Base-by-base conservation (phyloP, 2,888 invertebrate genomes). In the Loripinus fragilis region DNA sequence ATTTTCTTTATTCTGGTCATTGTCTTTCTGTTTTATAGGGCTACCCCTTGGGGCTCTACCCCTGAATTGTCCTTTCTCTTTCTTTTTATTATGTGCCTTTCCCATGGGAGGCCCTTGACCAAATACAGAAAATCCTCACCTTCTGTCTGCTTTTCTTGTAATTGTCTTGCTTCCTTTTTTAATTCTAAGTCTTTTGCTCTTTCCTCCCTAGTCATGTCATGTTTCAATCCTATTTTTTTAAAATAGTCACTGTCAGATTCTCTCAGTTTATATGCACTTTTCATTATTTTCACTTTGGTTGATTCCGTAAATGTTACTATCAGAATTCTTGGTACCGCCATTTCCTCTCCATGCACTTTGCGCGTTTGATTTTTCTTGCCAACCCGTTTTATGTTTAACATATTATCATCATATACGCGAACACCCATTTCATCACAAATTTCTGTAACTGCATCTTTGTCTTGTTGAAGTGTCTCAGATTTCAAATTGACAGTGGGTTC, bases 81-180 rank as follows among this genome's bases (percentile, higher is more conserved):
- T 25, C 28, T 55, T 50, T 50, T 50, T 50, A 50, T 50, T 12
- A 50, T 50, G 15, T n/a, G 50, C 50, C 50, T 50, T 50, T 50
- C 50, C n/a, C n/a, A n/a, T n/a, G n/a, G n/a, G n/a, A n/a, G n/a
- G n/a, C n/a, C n/a, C n/a, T n/a, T n/a, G n/a, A 50, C 50, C 50
- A 50, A n/a, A n/a, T n/a, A 50, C 50, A 50, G 50, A 50, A 50
- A 50, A 50, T 50, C 50, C 20, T 50, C 50, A 15, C 50, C 50
- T 50, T 50, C 50, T 23, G 20, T 23, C 23, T 50, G 50, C 10
- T 50, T 50, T 50, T 50, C 50, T n/a, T 50, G 50, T n/a, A 50
- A n/a, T 5, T 23, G 10, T n/a, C n/a, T n/a, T n/a, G n/a, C n/a
- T n/a, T n/a, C n/a, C n/a, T n/a, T n/a, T n/a, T n/a, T n/a, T n/a